phyloP scores from a whole-genome alignment of 1,140 invertebrate species.

The Zaprionus tsacasi region DNA sequence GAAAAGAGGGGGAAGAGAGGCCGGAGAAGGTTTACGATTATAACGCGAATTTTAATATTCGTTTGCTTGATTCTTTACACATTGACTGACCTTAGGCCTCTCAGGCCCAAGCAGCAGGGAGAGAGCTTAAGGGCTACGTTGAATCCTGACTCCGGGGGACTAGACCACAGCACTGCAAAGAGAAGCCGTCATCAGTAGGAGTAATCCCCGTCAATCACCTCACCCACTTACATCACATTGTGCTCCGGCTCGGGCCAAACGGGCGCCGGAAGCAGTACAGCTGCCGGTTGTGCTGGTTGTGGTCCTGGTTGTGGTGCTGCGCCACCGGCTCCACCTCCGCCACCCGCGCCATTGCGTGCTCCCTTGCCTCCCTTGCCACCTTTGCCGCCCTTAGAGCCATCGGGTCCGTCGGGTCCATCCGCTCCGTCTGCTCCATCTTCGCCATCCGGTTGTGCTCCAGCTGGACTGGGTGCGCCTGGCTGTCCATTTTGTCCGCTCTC shows the following conservation, averaged over 20 bases:
- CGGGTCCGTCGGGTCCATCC: slow-evolving; percentile 65
- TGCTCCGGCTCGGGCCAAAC: slow-evolving; percentile 59
- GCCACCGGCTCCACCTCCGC: slow-evolving; percentile 76
- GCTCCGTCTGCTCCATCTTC: slow-evolving; percentile 72
- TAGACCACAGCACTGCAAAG: slow-evolving; percentile 48
- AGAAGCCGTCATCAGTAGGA: background rate
- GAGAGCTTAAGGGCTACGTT: slow-evolving; percentile 1
- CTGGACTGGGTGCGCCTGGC: slow-evolving; percentile 60
- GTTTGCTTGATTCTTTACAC: slow-evolving; percentile 60
- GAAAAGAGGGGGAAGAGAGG: background rate
- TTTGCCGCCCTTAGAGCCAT: slow-evolving; percentile 66
- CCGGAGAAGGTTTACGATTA: background rate
- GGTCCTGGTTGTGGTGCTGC: slow-evolving; percentile 73
- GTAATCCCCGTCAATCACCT: background rate
- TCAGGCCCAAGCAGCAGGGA: slow-evolving; percentile 26
- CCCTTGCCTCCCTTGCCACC: slow-evolving; percentile 78
- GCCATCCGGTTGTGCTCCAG: slow-evolving; percentile 68
- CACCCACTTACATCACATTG: slow-evolving; percentile 54
- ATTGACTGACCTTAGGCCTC: slow-evolving; percentile 66
- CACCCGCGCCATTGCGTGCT: slow-evolving; percentile 80
- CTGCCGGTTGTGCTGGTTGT: slow-evolving; percentile 29
- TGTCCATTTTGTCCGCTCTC: slow-evolving; percentile 55
- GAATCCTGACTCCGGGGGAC: slow-evolving; percentile 1
- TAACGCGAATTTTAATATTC: slow-evolving; percentile 74
- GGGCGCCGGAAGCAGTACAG: slow-evolving; percentile 53